These are phyloP conservation scores for Drosophila nannoptera DNA, from an alignment of 1,140 invertebrate species.

Conservation along the genomic window DNA sequence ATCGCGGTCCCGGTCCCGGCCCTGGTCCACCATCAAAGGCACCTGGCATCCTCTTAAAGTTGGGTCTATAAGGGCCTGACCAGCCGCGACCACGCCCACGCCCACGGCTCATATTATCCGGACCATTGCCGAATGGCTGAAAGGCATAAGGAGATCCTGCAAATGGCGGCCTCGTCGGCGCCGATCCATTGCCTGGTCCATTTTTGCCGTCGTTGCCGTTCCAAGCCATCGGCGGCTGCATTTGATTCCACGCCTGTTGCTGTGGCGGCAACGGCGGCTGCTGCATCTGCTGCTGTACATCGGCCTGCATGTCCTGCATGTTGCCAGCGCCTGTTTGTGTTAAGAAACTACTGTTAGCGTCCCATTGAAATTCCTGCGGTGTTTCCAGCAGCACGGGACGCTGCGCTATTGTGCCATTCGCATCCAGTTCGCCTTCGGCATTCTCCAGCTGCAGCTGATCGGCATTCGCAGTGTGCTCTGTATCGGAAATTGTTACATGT, in stretches of 20 bases:
- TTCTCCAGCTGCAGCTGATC: slow-evolving; percentile 23
- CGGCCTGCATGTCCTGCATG: slow-evolving; percentile 52
- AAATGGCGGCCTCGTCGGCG: slow-evolving; percentile 61
- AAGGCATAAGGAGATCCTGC: slow-evolving; percentile 49
- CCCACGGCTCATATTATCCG: slow-evolving; percentile 58
- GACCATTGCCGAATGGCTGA: slow-evolving; percentile 54
- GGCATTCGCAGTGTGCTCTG: slow-evolving; percentile 51
- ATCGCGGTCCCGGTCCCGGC: slow-evolving; percentile 46
- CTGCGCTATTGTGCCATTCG: slow-evolving; percentile 42
- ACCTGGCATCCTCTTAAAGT: slow-evolving; percentile 60
- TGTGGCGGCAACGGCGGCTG: slow-evolving; percentile 27
- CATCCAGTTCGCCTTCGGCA: slow-evolving; percentile 44
- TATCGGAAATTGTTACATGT: slow-evolving; percentile 22
- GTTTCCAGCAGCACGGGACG: slow-evolving; percentile 70
- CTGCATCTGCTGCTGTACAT: slow-evolving; percentile 48
- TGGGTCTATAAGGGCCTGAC: slow-evolving; percentile 64
- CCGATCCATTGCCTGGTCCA: slow-evolving; percentile 47
- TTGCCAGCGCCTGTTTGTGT: slow-evolving; percentile 31
- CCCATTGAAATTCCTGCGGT: slow-evolving; percentile 70
- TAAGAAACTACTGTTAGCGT: slow-evolving; percentile 53
- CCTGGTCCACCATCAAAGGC: slow-evolving; percentile 55
- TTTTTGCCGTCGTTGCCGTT: slow-evolving; percentile 40
- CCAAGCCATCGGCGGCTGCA: slow-evolving; percentile 57
- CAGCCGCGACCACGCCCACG: slow-evolving; percentile 59
- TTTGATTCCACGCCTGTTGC: slow-evolving; percentile 64